Percentiles rank a stretch among this genome's conserved stretches.
phyloP scores from a whole-genome alignment of 2,888 invertebrate genomes.

The Teinopalpus imperialis region DNA sequence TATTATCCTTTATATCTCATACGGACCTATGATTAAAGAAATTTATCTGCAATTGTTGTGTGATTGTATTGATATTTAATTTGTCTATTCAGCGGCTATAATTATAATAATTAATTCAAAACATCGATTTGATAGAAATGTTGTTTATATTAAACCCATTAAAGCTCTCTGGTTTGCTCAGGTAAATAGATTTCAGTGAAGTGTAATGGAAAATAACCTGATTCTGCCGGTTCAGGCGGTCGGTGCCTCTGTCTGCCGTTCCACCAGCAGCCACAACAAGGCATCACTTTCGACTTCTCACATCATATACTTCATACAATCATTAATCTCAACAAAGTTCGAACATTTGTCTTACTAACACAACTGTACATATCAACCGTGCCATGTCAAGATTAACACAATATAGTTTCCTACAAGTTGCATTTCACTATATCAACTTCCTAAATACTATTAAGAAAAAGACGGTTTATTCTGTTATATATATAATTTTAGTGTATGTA shows the following conservation, averaged over 20 bases:
- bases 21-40: too few relatives aligned
- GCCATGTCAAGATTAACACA: conserved; percentile 14
- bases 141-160: background rate
- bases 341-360: background rate
- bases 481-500: background rate
- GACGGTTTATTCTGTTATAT: background rate
- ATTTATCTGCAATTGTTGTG: too few relatives aligned
- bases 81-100: too few relatives aligned
- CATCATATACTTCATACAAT: conserved; percentile 20
- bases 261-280: conserved; percentile 79
- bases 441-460: background rate
- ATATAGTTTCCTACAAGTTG: conserved; percentile 11
- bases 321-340: background rate
- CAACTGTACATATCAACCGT: background rate
- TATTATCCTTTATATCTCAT: too few relatives aligned
- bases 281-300: conserved; percentile 47
- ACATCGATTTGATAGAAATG: too few relatives aligned
- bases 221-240: conserved; percentile 58
- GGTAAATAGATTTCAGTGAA: background rate
- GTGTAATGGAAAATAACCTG: conserved; percentile 56
- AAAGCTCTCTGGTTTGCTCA: background rate
- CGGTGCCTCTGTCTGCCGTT: conserved; percentile 75
- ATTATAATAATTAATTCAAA: too few relatives aligned
- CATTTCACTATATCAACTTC: conserved; percentile 3
- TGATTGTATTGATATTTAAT: too few relatives aligned